Evolutionary conservation across 1,140 invertebrate genomes (phyloP), one percentile per base, ranked within the genome.

Genomic region (Cydia amplana): DNA sequence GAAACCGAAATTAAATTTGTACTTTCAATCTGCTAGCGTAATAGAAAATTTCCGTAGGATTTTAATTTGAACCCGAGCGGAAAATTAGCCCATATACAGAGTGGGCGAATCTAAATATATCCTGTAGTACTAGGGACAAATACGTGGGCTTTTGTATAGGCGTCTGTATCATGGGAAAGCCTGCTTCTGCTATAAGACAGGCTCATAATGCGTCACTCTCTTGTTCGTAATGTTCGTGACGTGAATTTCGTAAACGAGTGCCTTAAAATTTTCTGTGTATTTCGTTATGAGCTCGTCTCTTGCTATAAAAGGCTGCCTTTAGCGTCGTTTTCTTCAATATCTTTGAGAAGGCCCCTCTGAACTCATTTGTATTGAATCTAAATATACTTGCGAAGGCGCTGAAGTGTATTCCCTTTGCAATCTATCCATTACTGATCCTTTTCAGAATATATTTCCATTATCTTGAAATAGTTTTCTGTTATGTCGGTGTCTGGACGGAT

Each of bases 21-120:
- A 23, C 64, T 65, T 65, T 36, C 28, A 16, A 36, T 70, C 36
- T 36, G 16, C n/a, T 36, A 6, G n/a, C 2, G 12, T 70, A 70
- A 70, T 82, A 77, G 79, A 80, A 79, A 75, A 75, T 79, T 72
- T 40, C 73, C 43, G 28, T 72, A 23, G 55, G 55, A 60, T n/a
- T 70, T 32, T 32, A 40, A 70, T 70, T 40, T 43, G 65, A 70
- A 70, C 65, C 18, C 65, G 65, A 36, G 65, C 65, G 32, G 65
- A 70, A 70, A 70, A 36, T 70, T 70, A 43, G 28, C n/a, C n/a
- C 28, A 70, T 70, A 43, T 70, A 70, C 64, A 65, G 64, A 46
- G 79, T 79, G 80, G 75, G 79, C 73, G 79, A 75, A 73, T 79
- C 81, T 82, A 82, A 77, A 73, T 81, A 75, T 77, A 77, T 76